Percentiles rank a stretch among this genome's conserved stretches.
Evolutionary conservation across 2,113 vertebrate species (phyloP).

Genomic region (Sylvilagus bachmani): DNA sequence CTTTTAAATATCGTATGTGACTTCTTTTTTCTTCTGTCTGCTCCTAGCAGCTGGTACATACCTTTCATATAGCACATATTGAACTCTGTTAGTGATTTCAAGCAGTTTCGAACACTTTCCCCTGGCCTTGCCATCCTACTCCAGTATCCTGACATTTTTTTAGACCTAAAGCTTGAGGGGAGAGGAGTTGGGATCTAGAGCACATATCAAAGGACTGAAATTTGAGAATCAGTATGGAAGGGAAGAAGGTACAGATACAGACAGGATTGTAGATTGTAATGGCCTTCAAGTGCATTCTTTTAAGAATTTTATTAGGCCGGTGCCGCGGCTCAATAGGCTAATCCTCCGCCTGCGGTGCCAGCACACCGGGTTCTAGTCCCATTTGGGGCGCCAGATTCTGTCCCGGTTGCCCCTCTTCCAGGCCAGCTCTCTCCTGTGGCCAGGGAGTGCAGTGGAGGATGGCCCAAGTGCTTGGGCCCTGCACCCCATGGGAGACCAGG

Average conservation of each 20-base stretch:
- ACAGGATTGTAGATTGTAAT: neutral
- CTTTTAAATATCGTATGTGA: neutral
- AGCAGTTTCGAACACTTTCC: neutral
- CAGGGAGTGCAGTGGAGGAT: too few species aligned
- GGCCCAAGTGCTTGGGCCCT: too few species aligned
- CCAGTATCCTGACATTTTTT: neutral
- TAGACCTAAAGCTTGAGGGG: neutral
- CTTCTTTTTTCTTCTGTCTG: neutral
- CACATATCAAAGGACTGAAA: neutral
- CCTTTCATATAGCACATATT: neutral
- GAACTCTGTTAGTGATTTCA: neutral
- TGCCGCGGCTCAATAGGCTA: too few species aligned
- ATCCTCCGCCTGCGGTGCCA: too few species aligned
- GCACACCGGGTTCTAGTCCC: too few species aligned
- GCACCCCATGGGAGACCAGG: too few species aligned
- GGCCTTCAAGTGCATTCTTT: too few species aligned
- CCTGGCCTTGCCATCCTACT: neutral
- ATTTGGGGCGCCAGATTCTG: too few species aligned
- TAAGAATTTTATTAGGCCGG: too few species aligned
- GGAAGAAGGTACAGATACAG: neutral
- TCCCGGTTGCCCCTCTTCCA: too few species aligned
- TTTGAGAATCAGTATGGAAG: slow-evolving; percentile 16
- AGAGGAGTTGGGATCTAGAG: neutral
- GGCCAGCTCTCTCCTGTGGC: too few species aligned
- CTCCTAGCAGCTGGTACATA: neutral